These are phyloP conservation scores for Crocallis elinguaria DNA, from an alignment of 2,888 invertebrate genomes.

Conservation along the genomic window DNA sequence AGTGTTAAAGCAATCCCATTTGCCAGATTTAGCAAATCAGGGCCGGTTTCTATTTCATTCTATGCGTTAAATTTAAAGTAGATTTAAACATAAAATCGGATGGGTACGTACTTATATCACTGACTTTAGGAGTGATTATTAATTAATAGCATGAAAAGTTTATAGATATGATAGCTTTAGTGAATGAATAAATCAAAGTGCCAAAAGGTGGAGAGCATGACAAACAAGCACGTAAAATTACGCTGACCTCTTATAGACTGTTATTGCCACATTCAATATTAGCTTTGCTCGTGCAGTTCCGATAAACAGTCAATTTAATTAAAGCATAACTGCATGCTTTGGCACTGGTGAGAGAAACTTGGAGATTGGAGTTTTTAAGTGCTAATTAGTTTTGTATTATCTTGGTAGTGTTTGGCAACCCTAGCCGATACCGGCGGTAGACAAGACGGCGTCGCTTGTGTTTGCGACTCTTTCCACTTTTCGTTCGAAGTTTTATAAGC, in stretches of 20 bases:
- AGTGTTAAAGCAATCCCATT: slow-evolving; percentile 33
- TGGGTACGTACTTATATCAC: no score
- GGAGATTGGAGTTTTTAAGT: slow-evolving; percentile 32
- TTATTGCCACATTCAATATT: slow-evolving; percentile 20
- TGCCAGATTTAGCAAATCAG: slow-evolving; percentile 35
- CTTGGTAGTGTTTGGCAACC: slow-evolving; percentile 41
- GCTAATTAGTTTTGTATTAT: slow-evolving; percentile 36
- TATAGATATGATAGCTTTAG: background rate
- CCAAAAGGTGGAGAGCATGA: background rate
- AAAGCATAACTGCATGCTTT: slow-evolving; percentile 27
- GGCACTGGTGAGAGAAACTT: slow-evolving; percentile 22
- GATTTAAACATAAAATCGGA: no score
- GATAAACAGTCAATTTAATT: slow-evolving; percentile 30
- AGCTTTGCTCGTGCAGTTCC: slow-evolving; percentile 1
- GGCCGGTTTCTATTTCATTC: background rate
- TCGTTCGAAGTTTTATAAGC: slow-evolving; percentile 59
- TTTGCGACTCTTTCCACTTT: slow-evolving; percentile 57
- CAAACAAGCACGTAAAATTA: slow-evolving; percentile 12
- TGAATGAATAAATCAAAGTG: background rate
- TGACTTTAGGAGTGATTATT: background rate
- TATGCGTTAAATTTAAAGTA: no score
- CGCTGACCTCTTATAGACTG: slow-evolving; percentile 3
- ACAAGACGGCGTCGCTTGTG: slow-evolving; percentile 54
- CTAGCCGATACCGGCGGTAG: slow-evolving; percentile 41
- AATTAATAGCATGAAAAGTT: background rate